Base-by-base conservation (phyloP, 2,888 invertebrate genomes). In the Steinernema carpocapsae region DNA sequence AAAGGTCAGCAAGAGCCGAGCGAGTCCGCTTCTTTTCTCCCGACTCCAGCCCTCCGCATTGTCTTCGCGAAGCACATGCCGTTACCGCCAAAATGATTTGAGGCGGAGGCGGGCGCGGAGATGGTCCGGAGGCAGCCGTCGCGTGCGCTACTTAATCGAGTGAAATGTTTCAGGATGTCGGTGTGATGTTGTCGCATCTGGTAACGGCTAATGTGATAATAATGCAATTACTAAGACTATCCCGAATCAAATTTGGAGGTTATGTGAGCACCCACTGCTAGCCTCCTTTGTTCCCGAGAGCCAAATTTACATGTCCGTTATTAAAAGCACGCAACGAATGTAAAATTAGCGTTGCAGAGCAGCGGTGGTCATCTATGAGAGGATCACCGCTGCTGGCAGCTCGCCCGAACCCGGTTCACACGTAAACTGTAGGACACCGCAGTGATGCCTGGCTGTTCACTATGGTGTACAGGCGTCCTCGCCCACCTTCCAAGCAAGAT, bases 121-220 rank as follows among this genome's bases (percentile, higher is more conserved):
- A 64, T 64, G 32, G 32, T 64, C n/a, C 26, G 64, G 56, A 56
- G 64, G 64, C 64, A 64, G 64, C 64, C 64, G 64, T 17, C 64
- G 64, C 64, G 29, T 64, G 32, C 64, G 64, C 64, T 29, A 37
- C 64, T 64, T 64, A 64, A 64, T 64, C 64, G 64, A 64, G 64
- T 64, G 64, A 64, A 64, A 64, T 64, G 64, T 64, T 64, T 64
- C 64, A 64, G 64, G 64, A 64, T 64, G 64, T 64, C 64, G 64
- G 64, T 64, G 64, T 64, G 64, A 64, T 64, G 64, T 64, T 64
- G 64, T 64, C 64, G 64, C 64, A 64, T 64, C 64, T 64, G 64
- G 64, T 64, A 29, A 64, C 64, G 37, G 32, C 29, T 64, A 64
- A 64, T 64, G 32, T 37, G 37, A 64, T 64, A 64, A 64, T 64